Evolutionary conservation across 2,797 vertebrate species (phyloP).

Genomic region (Anguilla obscura): DNA sequence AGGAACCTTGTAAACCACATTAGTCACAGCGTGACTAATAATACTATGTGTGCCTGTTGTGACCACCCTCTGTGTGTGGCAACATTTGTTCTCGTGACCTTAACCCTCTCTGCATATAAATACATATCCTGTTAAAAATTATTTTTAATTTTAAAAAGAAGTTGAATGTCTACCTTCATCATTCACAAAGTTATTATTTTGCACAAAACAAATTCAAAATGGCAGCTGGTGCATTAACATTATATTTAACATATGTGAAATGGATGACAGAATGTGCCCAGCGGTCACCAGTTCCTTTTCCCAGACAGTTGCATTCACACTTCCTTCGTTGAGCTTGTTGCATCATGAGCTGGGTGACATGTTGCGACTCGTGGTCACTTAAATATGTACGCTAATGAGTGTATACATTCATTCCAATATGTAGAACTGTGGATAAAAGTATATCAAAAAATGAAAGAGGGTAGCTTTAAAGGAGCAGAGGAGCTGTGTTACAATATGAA

Average conservation of each 20-base stretch:
- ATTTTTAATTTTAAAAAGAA: no score
- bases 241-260: background rate
- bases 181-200: background rate
- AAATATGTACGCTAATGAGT: background rate
- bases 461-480: background rate
- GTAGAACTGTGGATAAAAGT: no score
- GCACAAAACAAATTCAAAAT: background rate
- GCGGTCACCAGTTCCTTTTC: background rate
- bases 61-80: background rate
- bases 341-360: background rate
- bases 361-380: background rate
- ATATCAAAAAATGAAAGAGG: background rate
- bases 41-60: background rate
- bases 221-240: background rate
- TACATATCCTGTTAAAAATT: background rate
- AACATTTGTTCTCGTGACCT: background rate
- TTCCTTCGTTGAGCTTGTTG: background rate
- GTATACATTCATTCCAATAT: no score
- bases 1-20: background rate
- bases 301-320: background rate
- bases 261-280: background rate
- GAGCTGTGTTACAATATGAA: background rate
- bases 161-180: background rate
- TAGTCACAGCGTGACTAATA: background rate
- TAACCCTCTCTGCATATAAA: background rate